These are phyloP conservation scores for Loriculus beryllinus DNA, from an alignment of 2,797 vertebrate species.

Conservation along the genomic window DNA sequence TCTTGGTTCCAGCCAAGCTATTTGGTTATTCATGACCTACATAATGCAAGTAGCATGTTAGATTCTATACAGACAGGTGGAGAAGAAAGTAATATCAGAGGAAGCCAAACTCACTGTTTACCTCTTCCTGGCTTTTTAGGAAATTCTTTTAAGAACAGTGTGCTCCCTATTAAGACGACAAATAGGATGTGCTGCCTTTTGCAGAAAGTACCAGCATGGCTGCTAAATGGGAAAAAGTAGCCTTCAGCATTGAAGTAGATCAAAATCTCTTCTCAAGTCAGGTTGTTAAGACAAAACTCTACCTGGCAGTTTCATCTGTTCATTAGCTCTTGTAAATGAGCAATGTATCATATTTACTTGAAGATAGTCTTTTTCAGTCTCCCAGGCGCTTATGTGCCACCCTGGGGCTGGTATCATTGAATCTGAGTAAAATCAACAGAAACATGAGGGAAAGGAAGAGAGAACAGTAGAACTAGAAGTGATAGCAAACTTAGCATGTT, in stretches of 20 bases:
- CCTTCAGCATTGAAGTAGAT: conserved; percentile 8
- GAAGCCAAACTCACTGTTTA: conserved; percentile 4
- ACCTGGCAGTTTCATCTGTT: background rate
- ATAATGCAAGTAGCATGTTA: background rate
- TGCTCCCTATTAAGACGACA: background rate
- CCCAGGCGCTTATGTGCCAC: background rate
- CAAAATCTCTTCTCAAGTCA: conserved; percentile 35
- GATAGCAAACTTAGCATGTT: conserved; percentile 38
- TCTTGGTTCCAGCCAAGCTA: background rate
- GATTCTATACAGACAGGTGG: background rate
- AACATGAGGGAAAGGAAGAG: background rate
- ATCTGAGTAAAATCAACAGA: conserved; percentile 8
- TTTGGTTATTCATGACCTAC: conserved; percentile 22
- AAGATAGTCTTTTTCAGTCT: conserved; percentile 4
- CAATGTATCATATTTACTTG: conserved; percentile 20
- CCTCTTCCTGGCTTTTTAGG: background rate
- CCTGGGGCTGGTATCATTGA: background rate
- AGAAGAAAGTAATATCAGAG: background rate
- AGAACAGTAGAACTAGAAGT: background rate
- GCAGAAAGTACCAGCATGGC: background rate
- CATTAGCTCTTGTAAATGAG: conserved; percentile 26
- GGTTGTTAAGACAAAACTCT: background rate
- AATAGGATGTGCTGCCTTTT: background rate
- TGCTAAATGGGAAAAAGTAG: background rate
- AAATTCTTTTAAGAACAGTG: background rate